phyloP scores from a whole-genome alignment of 2,113 vertebrate species.

The Sinocyclocheilus anshuiensis region DNA sequence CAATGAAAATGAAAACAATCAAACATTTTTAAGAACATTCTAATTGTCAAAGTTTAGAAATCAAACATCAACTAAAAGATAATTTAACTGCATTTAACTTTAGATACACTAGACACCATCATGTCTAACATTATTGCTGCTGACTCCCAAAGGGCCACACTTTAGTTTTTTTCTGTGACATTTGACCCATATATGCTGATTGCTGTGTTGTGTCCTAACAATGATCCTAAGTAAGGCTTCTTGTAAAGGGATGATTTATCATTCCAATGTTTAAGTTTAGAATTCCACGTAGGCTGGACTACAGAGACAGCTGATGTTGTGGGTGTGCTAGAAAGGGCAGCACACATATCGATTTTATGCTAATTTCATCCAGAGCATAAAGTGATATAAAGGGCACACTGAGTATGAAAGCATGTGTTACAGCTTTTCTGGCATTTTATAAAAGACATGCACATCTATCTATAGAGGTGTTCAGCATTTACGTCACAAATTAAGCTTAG shows the following conservation, averaged over 20 bases:
- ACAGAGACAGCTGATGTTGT: background rate
- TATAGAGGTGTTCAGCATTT: background rate
- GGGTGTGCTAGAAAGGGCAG: constrained; percentile 5
- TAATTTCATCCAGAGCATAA: background rate
- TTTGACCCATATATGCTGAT: constrained; percentile 5
- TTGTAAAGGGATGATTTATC: background rate
- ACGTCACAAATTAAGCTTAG: background rate
- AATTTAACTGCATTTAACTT: constrained; percentile 1
- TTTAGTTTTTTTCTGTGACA: constrained; percentile 2
- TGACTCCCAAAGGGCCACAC: background rate
- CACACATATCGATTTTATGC: background rate
- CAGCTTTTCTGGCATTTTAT: background rate
- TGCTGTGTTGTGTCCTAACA: background rate
- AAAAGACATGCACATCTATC: background rate
- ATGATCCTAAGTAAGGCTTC: background rate
- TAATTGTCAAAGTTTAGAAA: background rate
- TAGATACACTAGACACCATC: background rate
- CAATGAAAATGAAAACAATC: background rate
- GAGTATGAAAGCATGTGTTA: background rate
- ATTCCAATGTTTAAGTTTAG: background rate
- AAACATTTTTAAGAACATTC: background rate
- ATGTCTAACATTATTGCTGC: constrained; percentile 8
- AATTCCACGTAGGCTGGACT: background rate
- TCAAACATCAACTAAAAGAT: background rate
- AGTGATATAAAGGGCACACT: background rate